Conservation (phyloP, 2,888 invertebrate species). For the Athripsodes cinereus region DNA sequence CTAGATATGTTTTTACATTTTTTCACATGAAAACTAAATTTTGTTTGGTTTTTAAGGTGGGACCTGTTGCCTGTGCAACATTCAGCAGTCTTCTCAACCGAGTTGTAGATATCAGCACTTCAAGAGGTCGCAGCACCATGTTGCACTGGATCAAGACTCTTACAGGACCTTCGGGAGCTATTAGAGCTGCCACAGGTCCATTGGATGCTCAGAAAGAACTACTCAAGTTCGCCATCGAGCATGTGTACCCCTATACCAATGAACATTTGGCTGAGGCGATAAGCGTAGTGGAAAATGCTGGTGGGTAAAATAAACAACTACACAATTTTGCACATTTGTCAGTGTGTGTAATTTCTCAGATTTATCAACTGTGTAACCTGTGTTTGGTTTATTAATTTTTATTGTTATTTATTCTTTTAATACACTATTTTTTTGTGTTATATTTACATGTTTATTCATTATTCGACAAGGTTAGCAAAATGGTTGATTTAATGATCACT, state of each 20-base stretch:
- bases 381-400: too few species aligned
- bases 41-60: slow-evolving; percentile 49
- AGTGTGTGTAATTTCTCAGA: too few species aligned
- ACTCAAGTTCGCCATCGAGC: slow-evolving; percentile 12
- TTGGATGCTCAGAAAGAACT: slow-evolving; percentile 57
- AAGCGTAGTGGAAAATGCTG: slow-evolving; percentile 67
- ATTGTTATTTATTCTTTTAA: too few species aligned
- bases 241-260: slow-evolving; percentile 48
- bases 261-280: slow-evolving; percentile 66
- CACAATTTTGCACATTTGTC: too few species aligned
- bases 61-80: slow-evolving; percentile 68
- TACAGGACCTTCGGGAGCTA: slow-evolving; percentile 59
- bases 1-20: too few species aligned
- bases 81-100: slow-evolving; percentile 66
- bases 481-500: too few species aligned
- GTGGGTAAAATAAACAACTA: slow-evolving; percentile 37
- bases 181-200: slow-evolving; percentile 60
- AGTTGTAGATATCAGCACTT: slow-evolving; percentile 49
- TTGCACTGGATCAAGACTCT: slow-evolving; percentile 67
- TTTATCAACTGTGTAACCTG: too few species aligned
- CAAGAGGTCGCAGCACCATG: slow-evolving; percentile 43
- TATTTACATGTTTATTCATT: too few species aligned
- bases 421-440: too few species aligned
- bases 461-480: too few species aligned
- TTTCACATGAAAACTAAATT: too few species aligned